Percentiles rank a stretch among this genome's conserved stretches.
Conservation (phyloP, 2,888 invertebrate genomes). For the Agriopis marginaria region DNA sequence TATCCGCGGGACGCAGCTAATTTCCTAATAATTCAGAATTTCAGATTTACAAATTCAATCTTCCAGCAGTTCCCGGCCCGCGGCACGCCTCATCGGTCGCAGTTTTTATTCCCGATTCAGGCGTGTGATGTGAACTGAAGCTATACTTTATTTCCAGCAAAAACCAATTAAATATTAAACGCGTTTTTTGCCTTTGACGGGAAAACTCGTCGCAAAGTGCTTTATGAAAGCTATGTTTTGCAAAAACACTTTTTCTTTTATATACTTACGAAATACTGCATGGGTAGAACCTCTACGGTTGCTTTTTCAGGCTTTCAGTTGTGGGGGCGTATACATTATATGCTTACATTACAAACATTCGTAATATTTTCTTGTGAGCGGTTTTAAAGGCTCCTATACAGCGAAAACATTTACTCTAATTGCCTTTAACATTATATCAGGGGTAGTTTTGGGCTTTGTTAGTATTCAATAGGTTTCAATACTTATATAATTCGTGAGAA, state of each 20-base stretch:
- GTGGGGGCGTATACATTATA: neutral
- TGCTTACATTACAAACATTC: neutral
- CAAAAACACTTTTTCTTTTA: slow-evolving; percentile 14
- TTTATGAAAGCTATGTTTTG: slow-evolving; percentile 27
- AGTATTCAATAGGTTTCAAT: neutral
- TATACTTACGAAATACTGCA: neutral
- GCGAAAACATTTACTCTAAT: slow-evolving; percentile 9
- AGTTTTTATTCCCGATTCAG: slow-evolving; percentile 19
- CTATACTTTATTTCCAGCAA: slow-evolving; percentile 22
- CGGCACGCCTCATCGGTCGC: neutral
- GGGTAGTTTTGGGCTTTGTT: neutral
- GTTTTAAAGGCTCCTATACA: slow-evolving; percentile 14
- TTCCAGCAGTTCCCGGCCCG: neutral
- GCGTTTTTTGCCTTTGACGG: slow-evolving; percentile 29
- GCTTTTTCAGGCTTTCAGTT: neutral
- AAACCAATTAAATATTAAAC: slow-evolving; percentile 27
- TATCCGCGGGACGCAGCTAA: too few relatives aligned
- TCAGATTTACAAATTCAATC: too few relatives aligned
- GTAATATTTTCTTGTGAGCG: slow-evolving; percentile 9
- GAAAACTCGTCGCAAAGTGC: slow-evolving; percentile 11
- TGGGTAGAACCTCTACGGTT: neutral
- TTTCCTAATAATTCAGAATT: too few relatives aligned
- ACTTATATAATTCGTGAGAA: neutral
- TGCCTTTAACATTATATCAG: neutral
- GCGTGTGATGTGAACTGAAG: neutral